A percentile compares a stretch with the other conserved stretches of the same genome.
Evolutionary conservation across 2,113 vertebrate genomes (phyloP).

Genomic region (Megaceryle maxima): DNA sequence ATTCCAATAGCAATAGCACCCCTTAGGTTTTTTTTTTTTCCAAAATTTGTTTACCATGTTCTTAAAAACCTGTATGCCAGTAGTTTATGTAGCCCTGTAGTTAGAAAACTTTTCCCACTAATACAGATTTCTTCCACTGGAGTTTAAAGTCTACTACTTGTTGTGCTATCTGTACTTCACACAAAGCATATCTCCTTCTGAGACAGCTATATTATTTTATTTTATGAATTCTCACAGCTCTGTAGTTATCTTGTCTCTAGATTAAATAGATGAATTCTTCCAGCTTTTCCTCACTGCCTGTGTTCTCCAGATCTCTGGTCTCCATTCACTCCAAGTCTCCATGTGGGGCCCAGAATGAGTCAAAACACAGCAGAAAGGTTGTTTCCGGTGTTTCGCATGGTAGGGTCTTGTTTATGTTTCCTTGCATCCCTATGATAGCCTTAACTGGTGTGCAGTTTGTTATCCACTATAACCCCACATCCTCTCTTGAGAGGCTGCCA

Average conservation of each 20-base stretch:
- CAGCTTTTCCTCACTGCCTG: neutral
- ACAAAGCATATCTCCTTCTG: rapidly evolving
- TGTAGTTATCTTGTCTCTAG: neutral
- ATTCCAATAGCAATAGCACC: neutral
- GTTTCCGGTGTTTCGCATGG: neutral
- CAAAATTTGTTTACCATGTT: neutral
- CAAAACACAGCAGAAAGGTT: neutral
- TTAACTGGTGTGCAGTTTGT: neutral
- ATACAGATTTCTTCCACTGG: neutral
- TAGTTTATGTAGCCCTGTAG: neutral
- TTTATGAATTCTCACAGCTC: neutral
- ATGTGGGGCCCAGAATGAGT: neutral
- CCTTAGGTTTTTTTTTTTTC: neutral
- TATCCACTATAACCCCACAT: neutral
- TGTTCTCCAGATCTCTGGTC: neutral
- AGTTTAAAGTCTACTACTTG: neutral
- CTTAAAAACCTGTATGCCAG: neutral
- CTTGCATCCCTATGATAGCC: neutral
- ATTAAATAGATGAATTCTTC: neutral
- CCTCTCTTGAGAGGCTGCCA: neutral
- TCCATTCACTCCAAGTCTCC: neutral
- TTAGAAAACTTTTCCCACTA: neutral
- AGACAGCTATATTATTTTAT: neutral
- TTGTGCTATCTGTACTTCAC: neutral
- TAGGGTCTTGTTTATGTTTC: neutral